These are phyloP conservation scores for Hypomecis atomaria DNA, from an alignment of 2,888 invertebrate species.

Conservation along the genomic window DNA sequence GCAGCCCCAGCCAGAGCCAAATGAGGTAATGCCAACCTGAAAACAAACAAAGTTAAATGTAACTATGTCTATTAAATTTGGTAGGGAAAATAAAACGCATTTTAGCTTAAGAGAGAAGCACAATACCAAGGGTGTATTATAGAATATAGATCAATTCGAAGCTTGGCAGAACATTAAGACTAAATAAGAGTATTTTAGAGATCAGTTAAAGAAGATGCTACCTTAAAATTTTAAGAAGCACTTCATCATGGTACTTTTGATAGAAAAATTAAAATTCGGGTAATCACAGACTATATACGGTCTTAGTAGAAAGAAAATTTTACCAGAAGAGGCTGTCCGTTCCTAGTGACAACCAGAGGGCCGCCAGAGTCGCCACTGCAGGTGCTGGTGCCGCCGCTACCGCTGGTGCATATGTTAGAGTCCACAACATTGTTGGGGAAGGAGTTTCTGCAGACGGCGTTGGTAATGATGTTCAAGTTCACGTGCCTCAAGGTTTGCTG, in stretches of 20 bases:
- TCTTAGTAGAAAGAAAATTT: background rate
- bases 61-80: background rate
- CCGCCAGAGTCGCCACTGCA: slow-evolving; percentile 70
- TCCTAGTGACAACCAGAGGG: slow-evolving; percentile 51
- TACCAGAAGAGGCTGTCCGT: slow-evolving; percentile 44
- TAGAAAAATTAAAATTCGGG: background rate
- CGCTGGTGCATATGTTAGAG: slow-evolving; percentile 61
- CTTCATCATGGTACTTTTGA: no score
- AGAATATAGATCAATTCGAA: no score
- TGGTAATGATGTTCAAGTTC: slow-evolving; percentile 53
- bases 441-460: slow-evolving; percentile 44
- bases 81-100: background rate
- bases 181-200: no score
- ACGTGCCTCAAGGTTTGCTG: slow-evolving; percentile 47
- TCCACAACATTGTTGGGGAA: slow-evolving; percentile 48
- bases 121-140: no score
- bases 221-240: no score
- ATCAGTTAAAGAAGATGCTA: no score
- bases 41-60: slow-evolving; percentile 19
- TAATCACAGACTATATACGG: background rate
- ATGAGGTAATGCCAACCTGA: slow-evolving; percentile 60
- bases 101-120: no score
- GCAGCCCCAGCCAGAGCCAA: slow-evolving; percentile 51
- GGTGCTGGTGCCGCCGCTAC: slow-evolving; percentile 48
- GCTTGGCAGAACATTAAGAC: no score